Evolutionary conservation across 2,113 vertebrate species (phyloP), one percentile per base, ranked within the genome.

Genomic region (Gobio gobio): DNA sequence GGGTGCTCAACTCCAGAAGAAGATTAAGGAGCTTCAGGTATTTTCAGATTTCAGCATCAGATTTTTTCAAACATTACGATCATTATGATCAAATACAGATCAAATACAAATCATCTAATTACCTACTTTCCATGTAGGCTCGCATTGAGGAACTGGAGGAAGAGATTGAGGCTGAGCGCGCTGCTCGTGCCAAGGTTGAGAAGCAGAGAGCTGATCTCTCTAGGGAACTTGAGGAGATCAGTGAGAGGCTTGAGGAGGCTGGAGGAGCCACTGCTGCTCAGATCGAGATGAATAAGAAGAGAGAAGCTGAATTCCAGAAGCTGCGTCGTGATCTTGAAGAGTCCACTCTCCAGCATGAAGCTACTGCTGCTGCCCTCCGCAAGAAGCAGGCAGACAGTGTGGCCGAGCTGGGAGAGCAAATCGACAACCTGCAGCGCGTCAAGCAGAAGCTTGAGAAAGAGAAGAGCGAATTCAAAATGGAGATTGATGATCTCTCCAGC

Each of bases 311-410:
- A 40, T 40, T 40, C 40, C 40, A 40, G 40, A 40, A 40, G 40
- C 40, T 40, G 40, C 40, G 40, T 40, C 40, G 40, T 40, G 40
- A 40, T 40, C 40, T 40, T 40, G 40, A 40, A 40, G 40, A 40
- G 40, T 40, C 40, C 40, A 40, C 40, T 6, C 40, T 40, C 40
- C 40, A 86, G 66, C 66, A 70, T 70, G 66, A 70, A 70, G 66
- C 66, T 70, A 70, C 66, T 0, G 66, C 89, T 70, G 86, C 90
- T 24, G 90, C 89, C 76, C 87, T 91, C 2, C 88, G 89, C 18
- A 91, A 91, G 87, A 89, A 91, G 79, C 89, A 91, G 70, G 89
- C 90, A n/a, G 90, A 91, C 64, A 90, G 87, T 66, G 89, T 90
- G 56, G 87, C 89, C 3, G 89, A 89, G 85, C 85, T 90, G 26